Evolutionary conservation across 2,113 vertebrate species (phyloP).

Genomic region (Lamprotornis superbus): DNA sequence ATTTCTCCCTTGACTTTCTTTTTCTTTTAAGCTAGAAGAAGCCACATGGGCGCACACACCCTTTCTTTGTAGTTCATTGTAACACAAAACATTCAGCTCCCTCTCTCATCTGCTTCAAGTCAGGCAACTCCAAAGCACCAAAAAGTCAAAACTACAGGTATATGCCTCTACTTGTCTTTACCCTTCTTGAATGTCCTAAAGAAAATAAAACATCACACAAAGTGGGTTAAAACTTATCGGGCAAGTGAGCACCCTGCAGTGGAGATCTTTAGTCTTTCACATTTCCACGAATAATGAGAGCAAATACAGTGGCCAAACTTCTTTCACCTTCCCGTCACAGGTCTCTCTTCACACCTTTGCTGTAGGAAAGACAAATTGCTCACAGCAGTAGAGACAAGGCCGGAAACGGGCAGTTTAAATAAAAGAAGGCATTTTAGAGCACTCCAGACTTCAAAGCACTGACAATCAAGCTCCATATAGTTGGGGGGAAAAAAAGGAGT

Average conservation of each 20-base stretch:
- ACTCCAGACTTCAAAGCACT: background rate
- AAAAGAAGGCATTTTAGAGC: background rate
- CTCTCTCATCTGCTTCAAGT: background rate
- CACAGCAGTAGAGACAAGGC: background rate
- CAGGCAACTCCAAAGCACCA: background rate
- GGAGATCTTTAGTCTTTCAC: background rate
- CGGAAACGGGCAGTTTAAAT: background rate
- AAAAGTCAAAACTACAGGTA: background rate
- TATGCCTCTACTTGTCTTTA: background rate
- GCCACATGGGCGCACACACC: background rate
- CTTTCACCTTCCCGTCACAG: background rate
- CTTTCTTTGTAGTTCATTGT: background rate
- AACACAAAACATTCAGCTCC: background rate
- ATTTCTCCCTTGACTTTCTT: background rate
- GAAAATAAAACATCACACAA: background rate
- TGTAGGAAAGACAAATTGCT: background rate
- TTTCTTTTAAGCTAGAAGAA: background rate
- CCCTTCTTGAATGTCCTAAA: background rate
- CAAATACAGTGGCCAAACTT: background rate
- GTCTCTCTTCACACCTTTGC: background rate
- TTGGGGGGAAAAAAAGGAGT: no score
- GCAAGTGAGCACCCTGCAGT: background rate
- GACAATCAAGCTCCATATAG: rapidly evolving
- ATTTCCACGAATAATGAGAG: background rate
- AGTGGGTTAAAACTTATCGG: background rate